These are phyloP conservation scores for Catonia carolina DNA, from an alignment of 2,888 invertebrate genomes.

Conservation along the genomic window DNA sequence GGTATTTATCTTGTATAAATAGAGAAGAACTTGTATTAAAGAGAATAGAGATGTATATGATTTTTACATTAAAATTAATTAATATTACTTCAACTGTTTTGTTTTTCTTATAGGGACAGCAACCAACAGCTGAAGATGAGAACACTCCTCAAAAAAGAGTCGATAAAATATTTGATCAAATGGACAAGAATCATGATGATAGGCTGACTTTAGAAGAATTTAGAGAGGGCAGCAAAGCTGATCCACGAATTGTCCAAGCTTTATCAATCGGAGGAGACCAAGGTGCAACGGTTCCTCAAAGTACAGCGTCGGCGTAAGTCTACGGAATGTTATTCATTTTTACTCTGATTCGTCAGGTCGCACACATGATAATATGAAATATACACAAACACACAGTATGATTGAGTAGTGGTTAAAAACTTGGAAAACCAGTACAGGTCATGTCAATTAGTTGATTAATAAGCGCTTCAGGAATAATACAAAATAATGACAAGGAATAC, in stretches of 20 bases:
- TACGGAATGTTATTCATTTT: too few relatives aligned
- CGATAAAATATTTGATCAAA: conserved; percentile 97
- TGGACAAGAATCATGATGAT: conserved; percentile 99
- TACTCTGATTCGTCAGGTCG: too few relatives aligned
- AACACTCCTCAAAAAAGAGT: conserved; percentile 93
- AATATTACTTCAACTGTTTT: neutral
- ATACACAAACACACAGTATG: too few relatives aligned
- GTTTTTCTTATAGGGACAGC: conserved; percentile 63
- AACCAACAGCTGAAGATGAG: conserved; percentile 80
- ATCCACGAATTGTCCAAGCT: conserved; percentile 96
- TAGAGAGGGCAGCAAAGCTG: conserved; percentile 95
- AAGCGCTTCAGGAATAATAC: too few relatives aligned
- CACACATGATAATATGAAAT: too few relatives aligned
- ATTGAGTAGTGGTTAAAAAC: too few relatives aligned
- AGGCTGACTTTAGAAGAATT: conserved; percentile 92
- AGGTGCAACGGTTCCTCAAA: neutral
- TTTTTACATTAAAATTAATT: conserved; percentile 4
- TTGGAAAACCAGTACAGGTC: too few relatives aligned
- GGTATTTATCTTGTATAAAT: too few relatives aligned
- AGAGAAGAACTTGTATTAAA: too few relatives aligned
- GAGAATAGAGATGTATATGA: too few relatives aligned
- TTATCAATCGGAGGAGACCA: conserved; percentile 64
- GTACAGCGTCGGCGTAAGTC: conserved; percentile 12
- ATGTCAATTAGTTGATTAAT: too few relatives aligned
- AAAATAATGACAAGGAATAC: too few relatives aligned